Percentiles rank a stretch among this genome's conserved stretches.
phyloP scores from a whole-genome alignment of 2,797 vertebrate genomes.

The Salmo trutta region DNA sequence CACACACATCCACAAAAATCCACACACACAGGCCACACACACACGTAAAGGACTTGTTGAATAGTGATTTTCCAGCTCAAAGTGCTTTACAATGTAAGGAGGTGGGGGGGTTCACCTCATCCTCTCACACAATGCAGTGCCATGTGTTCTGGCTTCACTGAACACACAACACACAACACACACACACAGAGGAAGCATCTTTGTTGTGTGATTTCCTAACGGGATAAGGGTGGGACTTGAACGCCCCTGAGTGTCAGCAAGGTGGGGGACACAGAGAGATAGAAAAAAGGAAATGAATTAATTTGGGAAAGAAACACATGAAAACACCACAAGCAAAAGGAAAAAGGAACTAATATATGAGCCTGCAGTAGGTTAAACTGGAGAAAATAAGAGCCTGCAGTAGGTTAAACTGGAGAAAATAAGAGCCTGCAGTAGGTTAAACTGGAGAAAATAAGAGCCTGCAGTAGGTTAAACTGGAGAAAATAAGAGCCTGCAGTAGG shows the following conservation, averaged over 20 bases:
- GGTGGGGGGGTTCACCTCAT: neutral
- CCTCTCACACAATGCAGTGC: neutral
- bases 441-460: too few relatives aligned
- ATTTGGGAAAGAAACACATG: neutral
- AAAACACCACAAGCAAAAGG: neutral
- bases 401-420: neutral
- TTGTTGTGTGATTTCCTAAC: constrained; percentile 46
- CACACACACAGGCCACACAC: neutral
- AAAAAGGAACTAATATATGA: neutral
- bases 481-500: too few relatives aligned
- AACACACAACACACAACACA: neutral
- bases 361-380: neutral
- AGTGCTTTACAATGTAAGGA: too few relatives aligned
- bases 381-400: neutral
- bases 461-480: too few relatives aligned
- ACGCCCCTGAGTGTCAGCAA: constrained; percentile 4
- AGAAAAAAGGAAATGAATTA: neutral
- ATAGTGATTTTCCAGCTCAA: neutral
- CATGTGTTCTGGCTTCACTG: neutral
- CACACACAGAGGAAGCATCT: constrained; percentile 49
- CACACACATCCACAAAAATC: too few relatives aligned
- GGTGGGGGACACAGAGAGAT: neutral
- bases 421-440: too few relatives aligned
- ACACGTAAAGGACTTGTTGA: neutral
- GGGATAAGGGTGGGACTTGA: constrained; percentile 2